A percentile compares a stretch with the other conserved stretches of the same genome.
Conservation (phyloP, 2,797 vertebrate species). For the Calcarius lapponicus region DNA sequence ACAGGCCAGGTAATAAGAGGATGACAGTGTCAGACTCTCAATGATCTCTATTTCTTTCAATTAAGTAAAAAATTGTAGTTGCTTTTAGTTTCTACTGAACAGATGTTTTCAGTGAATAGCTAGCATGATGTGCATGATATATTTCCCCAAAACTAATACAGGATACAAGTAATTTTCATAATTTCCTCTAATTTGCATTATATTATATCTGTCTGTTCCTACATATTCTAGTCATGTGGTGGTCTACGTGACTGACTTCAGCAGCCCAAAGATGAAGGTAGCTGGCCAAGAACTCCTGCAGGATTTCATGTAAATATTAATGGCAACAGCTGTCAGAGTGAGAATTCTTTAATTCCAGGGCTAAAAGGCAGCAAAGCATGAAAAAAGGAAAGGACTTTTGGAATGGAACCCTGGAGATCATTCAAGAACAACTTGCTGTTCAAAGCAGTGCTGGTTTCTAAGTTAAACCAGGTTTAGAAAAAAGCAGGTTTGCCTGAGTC, state of each 20-base stretch:
- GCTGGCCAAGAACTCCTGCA: neutral
- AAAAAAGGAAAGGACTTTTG: neutral
- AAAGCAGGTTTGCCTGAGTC: neutral
- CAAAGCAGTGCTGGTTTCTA: neutral
- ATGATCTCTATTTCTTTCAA: neutral
- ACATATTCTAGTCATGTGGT: neutral
- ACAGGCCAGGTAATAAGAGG: neutral
- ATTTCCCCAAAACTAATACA: conserved; percentile 6
- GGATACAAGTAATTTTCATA: neutral
- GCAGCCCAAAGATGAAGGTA: neutral
- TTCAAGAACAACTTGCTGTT: neutral
- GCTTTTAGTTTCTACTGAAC: neutral
- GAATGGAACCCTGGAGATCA: neutral
- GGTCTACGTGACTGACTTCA: neutral
- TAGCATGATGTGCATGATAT: neutral
- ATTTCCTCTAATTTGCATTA: conserved; percentile 13
- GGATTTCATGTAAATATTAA: neutral
- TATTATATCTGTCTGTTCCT: neutral
- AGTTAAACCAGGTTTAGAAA: neutral
- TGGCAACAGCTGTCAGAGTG: neutral
- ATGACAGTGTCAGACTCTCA: neutral
- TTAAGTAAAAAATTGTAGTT: neutral
- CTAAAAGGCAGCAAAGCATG: neutral
- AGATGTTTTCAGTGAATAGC: conserved; percentile 28
- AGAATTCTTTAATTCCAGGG: neutral